Evolutionary conservation across 2,113 vertebrate species (phyloP).

Genomic region (Isurus oxyrinchus): DNA sequence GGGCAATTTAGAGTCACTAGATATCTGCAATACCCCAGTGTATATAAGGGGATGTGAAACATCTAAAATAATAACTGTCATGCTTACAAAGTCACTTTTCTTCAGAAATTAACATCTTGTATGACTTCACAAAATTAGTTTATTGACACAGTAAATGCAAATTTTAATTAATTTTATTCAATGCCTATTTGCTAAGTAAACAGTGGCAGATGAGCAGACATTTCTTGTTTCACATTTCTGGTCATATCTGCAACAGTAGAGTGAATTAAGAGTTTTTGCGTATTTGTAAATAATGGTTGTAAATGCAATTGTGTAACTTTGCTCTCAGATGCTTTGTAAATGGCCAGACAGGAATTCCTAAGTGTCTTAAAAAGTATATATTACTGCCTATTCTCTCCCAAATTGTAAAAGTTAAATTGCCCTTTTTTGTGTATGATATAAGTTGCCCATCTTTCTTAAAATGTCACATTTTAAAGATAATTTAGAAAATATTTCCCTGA

Average conservation of each 20-base stretch:
- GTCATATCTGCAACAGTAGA: background rate
- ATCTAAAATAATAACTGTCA: background rate
- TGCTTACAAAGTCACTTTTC: background rate
- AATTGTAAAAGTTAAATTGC: background rate
- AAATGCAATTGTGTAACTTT: no score
- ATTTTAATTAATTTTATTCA: background rate
- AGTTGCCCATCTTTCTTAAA: background rate
- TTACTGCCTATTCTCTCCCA: background rate
- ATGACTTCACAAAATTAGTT: background rate
- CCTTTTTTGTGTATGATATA: no score
- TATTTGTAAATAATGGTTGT: no score
- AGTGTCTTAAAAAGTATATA: no score
- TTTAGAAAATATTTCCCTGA: background rate
- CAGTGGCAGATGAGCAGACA: background rate
- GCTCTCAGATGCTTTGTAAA: no score
- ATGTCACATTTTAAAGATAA: background rate
- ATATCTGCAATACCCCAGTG: background rate
- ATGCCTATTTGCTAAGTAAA: background rate
- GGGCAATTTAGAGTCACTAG: background rate
- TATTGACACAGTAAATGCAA: background rate
- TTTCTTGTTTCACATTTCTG: background rate
- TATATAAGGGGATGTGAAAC: background rate
- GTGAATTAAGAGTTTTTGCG: no score
- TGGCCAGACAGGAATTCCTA: no score
- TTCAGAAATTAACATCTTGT: background rate